Conservation (phyloP, 2,113 vertebrate genomes). For the Boleophthalmus pectinirostris region DNA sequence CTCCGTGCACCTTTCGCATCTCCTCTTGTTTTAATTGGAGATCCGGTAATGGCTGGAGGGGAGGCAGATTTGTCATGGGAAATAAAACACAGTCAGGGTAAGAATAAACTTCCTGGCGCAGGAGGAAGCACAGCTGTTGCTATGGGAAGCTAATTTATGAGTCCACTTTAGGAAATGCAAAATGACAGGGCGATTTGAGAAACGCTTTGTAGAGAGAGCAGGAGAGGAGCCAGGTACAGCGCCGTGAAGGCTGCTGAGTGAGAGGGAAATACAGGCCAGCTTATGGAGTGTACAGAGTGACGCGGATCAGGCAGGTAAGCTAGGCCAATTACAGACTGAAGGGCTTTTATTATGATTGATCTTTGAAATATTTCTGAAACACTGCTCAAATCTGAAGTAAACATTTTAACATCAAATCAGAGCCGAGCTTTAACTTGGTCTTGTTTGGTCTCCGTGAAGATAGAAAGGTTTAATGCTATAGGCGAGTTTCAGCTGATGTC, state of each 20-base stretch:
- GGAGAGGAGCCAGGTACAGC: not conserved
- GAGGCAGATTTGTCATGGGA: slow-evolving; percentile 60
- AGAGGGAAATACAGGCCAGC: not conserved
- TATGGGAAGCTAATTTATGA: slow-evolving; percentile 49
- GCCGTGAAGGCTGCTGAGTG: slow-evolving; percentile 6
- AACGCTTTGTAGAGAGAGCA: slow-evolving; percentile 11
- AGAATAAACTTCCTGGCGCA: slow-evolving; percentile 62
- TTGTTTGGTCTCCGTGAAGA: no score
- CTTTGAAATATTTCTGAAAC: no score
- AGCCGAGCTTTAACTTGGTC: no score
- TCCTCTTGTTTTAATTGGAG: slow-evolving; percentile 45
- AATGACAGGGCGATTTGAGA: slow-evolving; percentile 11
- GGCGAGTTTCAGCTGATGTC: no score
- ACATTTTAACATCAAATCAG: no score
- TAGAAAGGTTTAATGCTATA: no score
- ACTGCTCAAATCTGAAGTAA: no score
- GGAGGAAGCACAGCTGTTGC: slow-evolving; percentile 53
- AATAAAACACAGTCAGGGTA: slow-evolving; percentile 58
- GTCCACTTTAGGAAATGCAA: slow-evolving; percentile 21
- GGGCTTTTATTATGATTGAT: no score
- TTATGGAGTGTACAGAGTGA: not conserved
- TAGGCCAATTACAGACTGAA: no score
- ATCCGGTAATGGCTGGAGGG: slow-evolving; percentile 47
- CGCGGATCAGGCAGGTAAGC: no score
- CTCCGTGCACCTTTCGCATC: slow-evolving; percentile 6